Base-by-base conservation (phyloP, 2,888 invertebrate genomes). In the Octonoba sinensis region DNA sequence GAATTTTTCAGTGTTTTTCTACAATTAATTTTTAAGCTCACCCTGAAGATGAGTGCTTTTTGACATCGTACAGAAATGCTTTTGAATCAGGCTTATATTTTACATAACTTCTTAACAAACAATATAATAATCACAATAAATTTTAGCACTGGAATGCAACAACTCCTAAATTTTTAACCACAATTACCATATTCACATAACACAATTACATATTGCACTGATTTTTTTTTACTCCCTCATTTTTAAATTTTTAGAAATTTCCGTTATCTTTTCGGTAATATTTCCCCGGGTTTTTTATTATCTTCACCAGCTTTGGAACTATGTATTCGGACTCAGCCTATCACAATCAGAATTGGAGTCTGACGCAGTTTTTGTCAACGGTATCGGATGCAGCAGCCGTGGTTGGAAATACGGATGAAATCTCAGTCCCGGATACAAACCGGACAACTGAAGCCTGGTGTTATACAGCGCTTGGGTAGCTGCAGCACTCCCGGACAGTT, bases 381-480 rank as follows among this genome's bases (percentile, higher is more conserved):
- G 47, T 8, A 73, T 36, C 16, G 82, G 77, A 49, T 81, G 83
- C 49, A 83, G 18, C 20, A 83, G 64, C 44, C 83, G 60, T 2
- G 83, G 83, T 24, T 81, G 81, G 22, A 84, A 75, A 56, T 84
- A 84, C 15, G 84, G 84, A 20, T 84, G 84, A 57, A 82, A 84
- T 47, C 81, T 78, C 18, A 82, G 49, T 47, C 83, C 81, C 4
- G 83, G 83, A 46, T 83, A 81, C 13, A 83, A 54, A 22, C 83
- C 78, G 6, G 79, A 75, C 6, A 83, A 69, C 24, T 83, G 83
- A 13, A 83, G 59, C 46, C 83, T 67, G 8, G 67, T 75, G 11
- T 74, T 59, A 11, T 81, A 81, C 20, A 81, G 51, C 4, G 79
- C 79, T 36, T 73, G 79, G 24, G 65, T 74, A 11, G 82, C 56